phyloP scores from a whole-genome alignment of 1,140 invertebrate species.

The Aphelinus atriplicis region DNA sequence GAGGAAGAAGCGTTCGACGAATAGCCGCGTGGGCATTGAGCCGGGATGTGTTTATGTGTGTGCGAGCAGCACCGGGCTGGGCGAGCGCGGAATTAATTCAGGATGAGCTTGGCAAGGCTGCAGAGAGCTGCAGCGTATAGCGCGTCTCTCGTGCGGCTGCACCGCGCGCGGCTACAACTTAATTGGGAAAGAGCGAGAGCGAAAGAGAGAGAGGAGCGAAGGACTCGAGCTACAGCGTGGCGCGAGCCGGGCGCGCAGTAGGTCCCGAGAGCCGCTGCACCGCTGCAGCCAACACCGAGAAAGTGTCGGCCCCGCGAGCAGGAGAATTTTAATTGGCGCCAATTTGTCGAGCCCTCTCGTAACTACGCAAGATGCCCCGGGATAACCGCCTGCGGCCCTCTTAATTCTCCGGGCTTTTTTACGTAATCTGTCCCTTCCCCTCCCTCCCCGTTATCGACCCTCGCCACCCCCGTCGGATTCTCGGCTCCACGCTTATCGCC shows the following conservation, averaged over 20 bases:
- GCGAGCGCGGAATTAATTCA: constrained; percentile 26
- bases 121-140: too few species aligned
- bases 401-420: too few species aligned
- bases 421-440: too few species aligned
- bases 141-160: constrained; percentile 33
- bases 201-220: constrained; percentile 51
- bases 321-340: constrained; percentile 65
- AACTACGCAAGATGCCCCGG: constrained; percentile 20
- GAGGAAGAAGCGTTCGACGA: background rate
- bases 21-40: too few species aligned
- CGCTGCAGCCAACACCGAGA: background rate
- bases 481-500: too few species aligned
- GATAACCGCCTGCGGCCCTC: constrained; percentile 1
- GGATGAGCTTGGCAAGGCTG: constrained; percentile 21
- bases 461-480: too few species aligned
- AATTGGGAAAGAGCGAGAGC: constrained; percentile 55
- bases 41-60: too few species aligned
- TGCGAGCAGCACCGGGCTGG: too few species aligned
- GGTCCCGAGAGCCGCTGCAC: constrained; percentile 27
- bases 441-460: too few species aligned
- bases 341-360: constrained; percentile 57
- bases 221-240: constrained; percentile 29
- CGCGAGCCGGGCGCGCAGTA: constrained; percentile 10
- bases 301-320: constrained; percentile 40
- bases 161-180: constrained; percentile 57